These are phyloP conservation scores for Hucho hucho DNA, from an alignment of 2,113 vertebrate species.

Conservation along the genomic window DNA sequence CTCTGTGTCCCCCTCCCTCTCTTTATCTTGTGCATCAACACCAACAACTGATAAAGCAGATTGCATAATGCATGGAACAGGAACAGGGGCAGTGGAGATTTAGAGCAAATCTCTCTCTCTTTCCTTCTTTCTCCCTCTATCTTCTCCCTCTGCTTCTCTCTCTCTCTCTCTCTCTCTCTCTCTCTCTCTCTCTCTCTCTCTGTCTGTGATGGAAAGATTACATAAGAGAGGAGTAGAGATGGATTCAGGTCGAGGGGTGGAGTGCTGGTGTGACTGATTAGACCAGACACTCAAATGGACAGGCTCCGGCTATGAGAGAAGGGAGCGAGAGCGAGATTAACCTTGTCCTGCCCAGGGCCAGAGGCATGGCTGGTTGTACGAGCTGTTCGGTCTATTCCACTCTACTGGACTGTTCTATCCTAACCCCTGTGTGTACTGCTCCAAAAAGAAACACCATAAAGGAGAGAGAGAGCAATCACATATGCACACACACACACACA, in stretches of 20 bases:
- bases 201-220: slow-evolving; percentile 63
- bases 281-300: slow-evolving; percentile 63
- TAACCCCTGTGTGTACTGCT: slow-evolving; percentile 48
- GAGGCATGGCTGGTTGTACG: slow-evolving; percentile 25
- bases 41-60: slow-evolving; percentile 60
- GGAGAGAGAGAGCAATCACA: slow-evolving; percentile 32
- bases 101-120: slow-evolving; percentile 55
- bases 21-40: slow-evolving; percentile 20
- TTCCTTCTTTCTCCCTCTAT: neutral
- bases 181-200: slow-evolving; percentile 22
- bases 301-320: slow-evolving; percentile 48
- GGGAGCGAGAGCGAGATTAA: slow-evolving; percentile 39
- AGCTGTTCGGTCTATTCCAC: slow-evolving; percentile 51
- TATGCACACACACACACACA: slow-evolving; percentile 26
- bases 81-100: slow-evolving; percentile 71
- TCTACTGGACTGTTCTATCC: slow-evolving; percentile 58
- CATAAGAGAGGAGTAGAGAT: slow-evolving; percentile 66
- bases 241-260: slow-evolving; percentile 69
- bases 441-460: slow-evolving; percentile 67
- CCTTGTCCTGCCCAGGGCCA: slow-evolving; percentile 7
- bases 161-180: neutral
- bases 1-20: slow-evolving; percentile 9
- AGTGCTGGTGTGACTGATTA: slow-evolving; percentile 64
- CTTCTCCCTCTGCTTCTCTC: neutral
- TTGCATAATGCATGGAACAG: slow-evolving; percentile 66